Base-by-base conservation (phyloP, 2,888 invertebrate genomes). In the Lithodes maja region DNA sequence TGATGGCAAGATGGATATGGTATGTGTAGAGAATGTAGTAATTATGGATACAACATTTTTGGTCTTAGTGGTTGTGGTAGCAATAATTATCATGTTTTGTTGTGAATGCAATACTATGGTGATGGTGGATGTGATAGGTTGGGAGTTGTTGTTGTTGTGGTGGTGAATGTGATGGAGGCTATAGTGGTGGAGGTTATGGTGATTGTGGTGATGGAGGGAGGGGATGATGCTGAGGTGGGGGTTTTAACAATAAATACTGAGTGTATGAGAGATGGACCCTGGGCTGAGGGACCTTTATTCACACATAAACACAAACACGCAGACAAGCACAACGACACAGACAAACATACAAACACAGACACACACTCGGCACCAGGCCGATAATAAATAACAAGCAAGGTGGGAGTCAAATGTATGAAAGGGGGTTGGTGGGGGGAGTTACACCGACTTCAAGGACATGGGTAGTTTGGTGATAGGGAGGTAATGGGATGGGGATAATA, bases 231-330 rank as follows among this genome's bases (percentile, higher is more conserved):
- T 61, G 61, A 49, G 77, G 77, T 33, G 77, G 77, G 77, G 17
- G n/a, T 33, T 3, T 15, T 33, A 79, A 15, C 52, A 79, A 79
- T 79, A 79, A 79, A 53, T 53, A 79, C 79, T 53, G 54, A 2
- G 77, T 7, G 50, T n/a, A 54, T 79, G 79, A 53, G 79, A 53
- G 79, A 79, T 79, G 79, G 79, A 53, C 79, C 54, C n/a, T 5
- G 9, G 49, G 53, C 79, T 53, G 79, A 33, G 79, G 79, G 53
- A 79, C 33, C 77, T 49, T 5, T 15, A 50, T n/a, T 3, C 53
- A 53, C 79, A 53, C 54, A 79, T n/a, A 50, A 2, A n/a, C 53
- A 53, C 77, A 77, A 17, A 71, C n/a, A 71, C 71, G n/a, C 71
- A 71, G n/a, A n/a, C 71, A 71, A 5, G 5, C 17, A 17, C 17